A percentile compares a stretch with the other conserved stretches of the same genome.
phyloP scores from a whole-genome alignment of 2,888 invertebrate species.

The Melolontha melolontha region DNA sequence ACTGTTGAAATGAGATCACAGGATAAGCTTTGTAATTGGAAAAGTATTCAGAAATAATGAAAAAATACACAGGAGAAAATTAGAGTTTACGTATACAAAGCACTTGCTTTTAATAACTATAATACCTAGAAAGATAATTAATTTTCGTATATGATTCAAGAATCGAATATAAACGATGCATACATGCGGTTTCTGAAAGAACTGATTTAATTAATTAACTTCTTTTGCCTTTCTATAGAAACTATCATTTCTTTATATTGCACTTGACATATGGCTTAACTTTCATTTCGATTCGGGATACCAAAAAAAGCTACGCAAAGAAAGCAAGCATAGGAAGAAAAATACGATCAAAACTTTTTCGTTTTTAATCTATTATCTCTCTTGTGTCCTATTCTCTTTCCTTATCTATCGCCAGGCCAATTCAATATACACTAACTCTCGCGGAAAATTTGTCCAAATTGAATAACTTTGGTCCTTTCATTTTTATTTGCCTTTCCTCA shows the following conservation, averaged over 20 bases:
- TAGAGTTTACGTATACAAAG: too few relatives aligned
- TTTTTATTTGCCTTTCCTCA: constrained; percentile 59
- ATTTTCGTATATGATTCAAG: too few relatives aligned
- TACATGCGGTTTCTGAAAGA: neutral
- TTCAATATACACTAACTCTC: constrained; percentile 61
- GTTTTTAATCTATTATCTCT: constrained; percentile 16
- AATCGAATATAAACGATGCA: too few relatives aligned
- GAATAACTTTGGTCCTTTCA: constrained; percentile 64
- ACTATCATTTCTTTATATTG: neutral
- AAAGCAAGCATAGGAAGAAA: constrained; percentile 8
- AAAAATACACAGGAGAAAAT: too few relatives aligned
- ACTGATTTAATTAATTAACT: neutral
- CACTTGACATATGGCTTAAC: constrained; percentile 1
- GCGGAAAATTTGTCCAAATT: constrained; percentile 63
- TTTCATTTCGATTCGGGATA: constrained; percentile 12
- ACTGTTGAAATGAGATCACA: too few relatives aligned
- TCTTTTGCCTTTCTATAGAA: neutral
- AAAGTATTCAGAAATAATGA: too few relatives aligned
- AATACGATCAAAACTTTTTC: constrained; percentile 16
- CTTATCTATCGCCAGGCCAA: constrained; percentile 51
- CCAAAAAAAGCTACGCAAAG: constrained; percentile 3
- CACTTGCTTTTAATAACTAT: too few relatives aligned
- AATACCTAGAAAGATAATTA: too few relatives aligned
- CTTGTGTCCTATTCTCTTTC: constrained; percentile 26
- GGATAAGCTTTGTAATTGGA: too few relatives aligned